Percentiles rank a stretch among this genome's conserved stretches.
phyloP scores from a whole-genome alignment of 2,113 vertebrate genomes.

The Prochilodus magdalenae region DNA sequence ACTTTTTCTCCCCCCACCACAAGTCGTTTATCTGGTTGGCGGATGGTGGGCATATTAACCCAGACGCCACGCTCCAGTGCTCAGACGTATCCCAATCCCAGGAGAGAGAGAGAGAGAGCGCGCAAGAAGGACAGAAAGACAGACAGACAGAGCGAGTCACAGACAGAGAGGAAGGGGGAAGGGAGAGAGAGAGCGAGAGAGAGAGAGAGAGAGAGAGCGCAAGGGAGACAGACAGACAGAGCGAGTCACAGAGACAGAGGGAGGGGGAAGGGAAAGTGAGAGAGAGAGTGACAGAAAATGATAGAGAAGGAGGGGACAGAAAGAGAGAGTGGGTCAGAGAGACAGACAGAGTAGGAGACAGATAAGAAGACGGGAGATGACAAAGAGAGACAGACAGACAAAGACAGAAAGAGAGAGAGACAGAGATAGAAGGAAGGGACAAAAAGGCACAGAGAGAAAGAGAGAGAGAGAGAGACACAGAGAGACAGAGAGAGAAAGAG shows the following conservation, averaged over 20 bases:
- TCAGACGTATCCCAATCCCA: not conserved
- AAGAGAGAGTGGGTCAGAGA: too few species aligned
- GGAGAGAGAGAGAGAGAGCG: constrained; percentile 1
- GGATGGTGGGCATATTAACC: constrained; percentile 38
- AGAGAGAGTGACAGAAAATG: not conserved
- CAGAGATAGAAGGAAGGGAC: too few species aligned
- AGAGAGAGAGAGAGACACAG: too few species aligned
- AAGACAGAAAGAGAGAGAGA: not conserved
- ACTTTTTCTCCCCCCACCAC: not conserved
- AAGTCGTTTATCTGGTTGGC: constrained; percentile 34
- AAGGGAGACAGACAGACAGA: not conserved
- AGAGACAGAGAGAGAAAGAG: too few species aligned
- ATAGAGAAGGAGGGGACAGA: too few species aligned
- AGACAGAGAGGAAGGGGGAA: not conserved
- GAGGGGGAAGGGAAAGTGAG: not conserved
- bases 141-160: not conserved
- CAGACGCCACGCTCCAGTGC: constrained; percentile 36
- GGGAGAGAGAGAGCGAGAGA: too few species aligned
- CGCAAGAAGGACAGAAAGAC: not conserved
- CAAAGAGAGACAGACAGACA: too few species aligned
- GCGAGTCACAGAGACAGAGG: too few species aligned
- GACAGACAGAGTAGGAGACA: too few species aligned
- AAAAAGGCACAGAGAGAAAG: too few species aligned
- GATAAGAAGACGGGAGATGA: too few species aligned
- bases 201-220: too few species aligned